Evolutionary conservation across 2,888 invertebrate genomes (phyloP), one percentile per base, ranked within the genome.

Genomic region (Mimachlamys varia): DNA sequence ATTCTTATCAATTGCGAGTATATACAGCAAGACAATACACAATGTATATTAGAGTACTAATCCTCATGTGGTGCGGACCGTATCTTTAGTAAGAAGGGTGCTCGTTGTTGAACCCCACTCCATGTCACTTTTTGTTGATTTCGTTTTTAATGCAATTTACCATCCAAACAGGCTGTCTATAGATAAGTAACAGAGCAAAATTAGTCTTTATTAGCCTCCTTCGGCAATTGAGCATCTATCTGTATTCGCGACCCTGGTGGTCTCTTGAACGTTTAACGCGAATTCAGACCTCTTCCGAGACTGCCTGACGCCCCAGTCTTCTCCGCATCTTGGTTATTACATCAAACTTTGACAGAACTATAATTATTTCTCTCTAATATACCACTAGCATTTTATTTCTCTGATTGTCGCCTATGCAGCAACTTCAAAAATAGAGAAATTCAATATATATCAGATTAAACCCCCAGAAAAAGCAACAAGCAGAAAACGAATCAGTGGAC

Each of bases 301-400:
- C 89, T 44, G 17, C 37, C 38, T 76, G 89, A 89, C 89, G 89
- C 89, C 89, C n/a, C n/a, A 44, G 58, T 38, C 22, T n/a, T 76
- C 58, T 37, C 4, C 49, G 89, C 22, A 62, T 89, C 44, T n/a
- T 22, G 37, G 38, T 44, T 76, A 89, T 89, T 89, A 38, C 49
- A 89, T 89, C 89, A 89, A 89, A 89, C 33, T 49, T 89, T 89
- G 62, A 89, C 62, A 89, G 89, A 44, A 76, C 44, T 89, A 62
- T 89, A 89, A 89, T 89, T 89, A 62, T 89, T 89, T 89, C 62
- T 44, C 76, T 76, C 76, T 7, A 76, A 76, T 76, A 76, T 33
- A 76, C 76, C 76, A 76, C 76, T 76, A 13, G 15, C 33, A 12
- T 33, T 33, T 76, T 33, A 33, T 76, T 76, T 76, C 76, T 76